phyloP scores from a whole-genome alignment of 2,888 invertebrate genomes.

The Chrysodeixis includens region DNA sequence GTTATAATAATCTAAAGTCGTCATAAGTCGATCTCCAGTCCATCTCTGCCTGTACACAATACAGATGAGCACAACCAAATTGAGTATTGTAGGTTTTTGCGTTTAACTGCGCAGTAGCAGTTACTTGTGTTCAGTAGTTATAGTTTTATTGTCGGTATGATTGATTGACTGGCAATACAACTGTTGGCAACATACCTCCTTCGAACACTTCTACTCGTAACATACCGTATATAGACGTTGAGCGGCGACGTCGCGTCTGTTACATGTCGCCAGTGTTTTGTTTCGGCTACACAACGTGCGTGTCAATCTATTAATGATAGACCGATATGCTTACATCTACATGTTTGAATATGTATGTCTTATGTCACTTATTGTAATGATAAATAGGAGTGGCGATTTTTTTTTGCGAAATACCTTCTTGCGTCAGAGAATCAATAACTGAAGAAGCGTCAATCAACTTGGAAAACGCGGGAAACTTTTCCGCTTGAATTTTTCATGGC shows the following conservation, averaged over 20 bases:
- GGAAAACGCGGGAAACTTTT: background rate
- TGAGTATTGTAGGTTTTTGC: conserved; percentile 28
- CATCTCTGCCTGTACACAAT: conserved; percentile 14
- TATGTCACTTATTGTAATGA: too few species aligned
- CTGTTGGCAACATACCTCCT: conserved; percentile 11
- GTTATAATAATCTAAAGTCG: too few species aligned
- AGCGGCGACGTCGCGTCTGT: conserved; percentile 16
- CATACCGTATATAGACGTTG: conserved; percentile 31
- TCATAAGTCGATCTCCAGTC: background rate
- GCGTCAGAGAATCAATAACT: too few species aligned
- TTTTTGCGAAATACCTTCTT: too few species aligned
- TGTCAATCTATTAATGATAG: conserved; percentile 13
- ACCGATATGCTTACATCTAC: conserved; percentile 3
- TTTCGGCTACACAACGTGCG: conserved; percentile 17
- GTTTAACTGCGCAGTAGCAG: conserved; percentile 51
- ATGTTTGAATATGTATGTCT: background rate
- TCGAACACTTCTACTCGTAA: too few species aligned
- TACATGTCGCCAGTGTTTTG: conserved; percentile 30
- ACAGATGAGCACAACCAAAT: conserved; percentile 25
- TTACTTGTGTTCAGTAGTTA: conserved; percentile 22
- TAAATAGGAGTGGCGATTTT: background rate
- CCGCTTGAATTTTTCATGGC: conserved; percentile 8
- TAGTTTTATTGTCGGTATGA: conserved; percentile 30
- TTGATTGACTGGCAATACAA: conserved; percentile 48
- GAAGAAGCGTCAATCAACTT: background rate